Conservation (phyloP, 2,113 vertebrate species). For the Odobenus rosmarus region DNA sequence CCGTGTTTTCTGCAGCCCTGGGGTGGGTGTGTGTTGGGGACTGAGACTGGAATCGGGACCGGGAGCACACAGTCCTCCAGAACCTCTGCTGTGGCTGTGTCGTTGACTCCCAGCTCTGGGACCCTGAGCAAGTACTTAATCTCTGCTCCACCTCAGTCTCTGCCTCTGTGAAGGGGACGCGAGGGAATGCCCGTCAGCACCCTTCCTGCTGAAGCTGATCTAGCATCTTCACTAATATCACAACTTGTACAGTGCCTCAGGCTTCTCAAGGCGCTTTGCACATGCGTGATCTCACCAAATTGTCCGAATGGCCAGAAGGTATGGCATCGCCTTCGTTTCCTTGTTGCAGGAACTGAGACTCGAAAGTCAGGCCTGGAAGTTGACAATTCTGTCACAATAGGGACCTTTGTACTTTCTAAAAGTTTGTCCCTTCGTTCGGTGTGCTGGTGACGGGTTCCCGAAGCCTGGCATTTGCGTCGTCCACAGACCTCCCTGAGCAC, state of each 20-base stretch:
- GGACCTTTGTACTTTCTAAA: neutral
- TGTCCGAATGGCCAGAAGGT: neutral
- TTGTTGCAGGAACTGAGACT: neutral
- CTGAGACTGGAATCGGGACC: neutral
- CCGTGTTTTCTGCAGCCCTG: neutral
- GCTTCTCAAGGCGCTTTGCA: neutral
- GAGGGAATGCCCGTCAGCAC: neutral
- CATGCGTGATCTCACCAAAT: neutral
- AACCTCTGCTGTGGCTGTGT: neutral
- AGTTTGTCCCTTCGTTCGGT: neutral
- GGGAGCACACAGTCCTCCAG: neutral
- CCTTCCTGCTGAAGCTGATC: neutral
- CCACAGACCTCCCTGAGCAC: neutral
- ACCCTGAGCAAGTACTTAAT: neutral
- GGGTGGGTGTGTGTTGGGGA: neutral
- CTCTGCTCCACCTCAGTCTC: neutral
- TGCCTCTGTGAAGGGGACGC: neutral
- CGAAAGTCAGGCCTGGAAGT: neutral
- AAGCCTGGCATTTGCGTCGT: fast-evolving
- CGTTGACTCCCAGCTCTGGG: neutral
- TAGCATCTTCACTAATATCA: neutral
- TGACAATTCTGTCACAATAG: neutral
- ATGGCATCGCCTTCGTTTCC: neutral
- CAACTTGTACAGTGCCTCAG: neutral
- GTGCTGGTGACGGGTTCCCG: neutral